Evolutionary conservation across 2,113 vertebrate species (phyloP).

Genomic region (Tragelaphus buxtoni): DNA sequence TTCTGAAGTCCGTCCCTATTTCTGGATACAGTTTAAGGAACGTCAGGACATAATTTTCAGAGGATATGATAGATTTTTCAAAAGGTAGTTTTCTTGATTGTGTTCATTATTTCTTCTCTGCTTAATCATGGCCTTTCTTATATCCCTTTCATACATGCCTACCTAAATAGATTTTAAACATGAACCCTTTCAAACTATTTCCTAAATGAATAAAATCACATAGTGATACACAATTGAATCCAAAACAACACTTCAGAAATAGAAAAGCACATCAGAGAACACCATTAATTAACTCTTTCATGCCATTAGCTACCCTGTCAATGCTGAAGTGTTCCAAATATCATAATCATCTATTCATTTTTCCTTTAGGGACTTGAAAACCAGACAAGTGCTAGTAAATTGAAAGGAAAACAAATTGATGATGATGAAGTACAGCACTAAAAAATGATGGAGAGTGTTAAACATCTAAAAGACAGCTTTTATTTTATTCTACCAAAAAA

Average conservation of each 20-base stretch:
- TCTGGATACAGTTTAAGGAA: background rate
- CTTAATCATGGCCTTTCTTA: background rate
- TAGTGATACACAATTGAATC: background rate
- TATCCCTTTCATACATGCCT: background rate
- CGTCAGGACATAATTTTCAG: background rate
- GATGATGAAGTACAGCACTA: background rate
- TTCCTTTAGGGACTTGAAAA: background rate
- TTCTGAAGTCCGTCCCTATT: background rate
- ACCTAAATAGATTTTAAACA: constrained; percentile 12
- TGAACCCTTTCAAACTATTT: constrained; percentile 9
- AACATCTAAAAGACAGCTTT: background rate
- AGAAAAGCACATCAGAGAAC: background rate
- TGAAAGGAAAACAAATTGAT: constrained; percentile 1
- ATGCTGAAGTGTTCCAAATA: background rate
- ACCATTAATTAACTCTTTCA: background rate
- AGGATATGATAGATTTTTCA: background rate
- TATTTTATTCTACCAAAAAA: background rate
- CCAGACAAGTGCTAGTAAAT: background rate
- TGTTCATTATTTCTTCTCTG: background rate
- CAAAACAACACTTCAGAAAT: background rate
- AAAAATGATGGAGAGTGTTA: background rate
- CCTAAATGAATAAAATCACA: background rate
- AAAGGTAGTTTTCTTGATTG: background rate
- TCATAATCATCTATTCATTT: background rate
- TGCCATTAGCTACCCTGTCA: background rate